These are phyloP conservation scores for Centropristis striata DNA, from an alignment of 2,113 vertebrate species.

Conservation along the genomic window DNA sequence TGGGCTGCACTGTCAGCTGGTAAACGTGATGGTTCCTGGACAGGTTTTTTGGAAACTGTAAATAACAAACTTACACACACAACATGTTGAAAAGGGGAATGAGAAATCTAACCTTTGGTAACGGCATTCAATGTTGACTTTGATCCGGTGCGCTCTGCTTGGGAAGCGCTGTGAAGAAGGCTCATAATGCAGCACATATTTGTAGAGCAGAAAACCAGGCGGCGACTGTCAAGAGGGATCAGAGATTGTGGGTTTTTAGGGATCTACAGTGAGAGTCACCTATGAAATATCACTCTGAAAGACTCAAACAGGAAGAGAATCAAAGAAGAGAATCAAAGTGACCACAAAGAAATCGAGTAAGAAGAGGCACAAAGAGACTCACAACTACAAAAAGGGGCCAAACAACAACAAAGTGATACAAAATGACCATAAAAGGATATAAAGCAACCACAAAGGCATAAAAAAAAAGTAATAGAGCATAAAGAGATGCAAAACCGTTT, in stretches of 20 bases:
- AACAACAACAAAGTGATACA: no score
- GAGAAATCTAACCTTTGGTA: constrained; percentile 71
- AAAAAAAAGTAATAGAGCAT: no score
- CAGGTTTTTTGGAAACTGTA: neutral
- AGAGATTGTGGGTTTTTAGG: neutral
- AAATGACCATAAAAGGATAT: no score
- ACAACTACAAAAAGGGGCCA: no score
- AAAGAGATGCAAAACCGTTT: no score
- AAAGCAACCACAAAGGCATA: no score
- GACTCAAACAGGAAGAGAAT: no score
- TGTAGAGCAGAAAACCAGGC: constrained; percentile 70
- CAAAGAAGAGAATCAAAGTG: no score
- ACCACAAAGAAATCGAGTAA: no score
- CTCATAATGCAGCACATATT: constrained; percentile 72
- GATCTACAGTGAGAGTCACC: neutral
- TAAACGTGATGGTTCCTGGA: constrained; percentile 78
- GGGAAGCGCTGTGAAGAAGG: constrained; percentile 50
- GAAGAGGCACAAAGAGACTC: no score
- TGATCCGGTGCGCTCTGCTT: constrained; percentile 32
- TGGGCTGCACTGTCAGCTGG: constrained; percentile 75
- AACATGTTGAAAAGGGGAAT: neutral
- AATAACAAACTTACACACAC: neutral
- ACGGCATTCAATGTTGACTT: constrained; percentile 77
- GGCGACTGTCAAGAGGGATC: constrained; percentile 51
- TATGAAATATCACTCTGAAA: no score